Evolutionary conservation across 1,140 invertebrate genomes (phyloP), one percentile per base, ranked within the genome.

Genomic region (Coptotermes formosanus): DNA sequence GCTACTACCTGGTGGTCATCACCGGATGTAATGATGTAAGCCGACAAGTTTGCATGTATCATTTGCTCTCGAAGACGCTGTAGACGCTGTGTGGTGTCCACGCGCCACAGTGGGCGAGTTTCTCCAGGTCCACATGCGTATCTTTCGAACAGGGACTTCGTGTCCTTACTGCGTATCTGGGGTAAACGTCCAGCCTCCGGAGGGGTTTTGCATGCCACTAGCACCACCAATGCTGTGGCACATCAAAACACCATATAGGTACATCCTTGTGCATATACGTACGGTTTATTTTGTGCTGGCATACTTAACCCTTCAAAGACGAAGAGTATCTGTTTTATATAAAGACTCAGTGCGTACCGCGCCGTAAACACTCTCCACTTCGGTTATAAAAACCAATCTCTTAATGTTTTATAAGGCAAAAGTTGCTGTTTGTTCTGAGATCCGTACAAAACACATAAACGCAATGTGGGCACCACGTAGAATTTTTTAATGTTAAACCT

Each of bases 1-100:
- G n/a, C 52, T 85, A 87, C 86, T 88, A 91, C 89, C 88, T 91
- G 89, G 89, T 91, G 90, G 55, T 89, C 89, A 88, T 91, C 90
- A 45, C 88, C 89, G 83, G 89, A 87, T 16, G 89, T 89, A 82
- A 91, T 87, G 82, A 91, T 90, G 83, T 91, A 91, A 9, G 90
- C 91, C 1, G 88, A 69, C 21, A 90, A 87, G 48, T 88, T 88
- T 75, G 88, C 85, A 44, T 87, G 83, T 81, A 43, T 86, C 89
- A 90, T 90, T 84, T 89, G 87, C 43, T 89, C 87, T 86, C 90
- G 81, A 25, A 88, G 82, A 21, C 25, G 32, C 19, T 43, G 30
- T 19, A 88, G 82, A 48, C 85, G 83, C 25, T 88, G 64, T 3
- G 87, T 88, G 6, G 88, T 88, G 59, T 88, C 84, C 23, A 88